phyloP scores from a whole-genome alignment of 2,888 invertebrate genomes.

The Drosophila melanosoma region DNA sequence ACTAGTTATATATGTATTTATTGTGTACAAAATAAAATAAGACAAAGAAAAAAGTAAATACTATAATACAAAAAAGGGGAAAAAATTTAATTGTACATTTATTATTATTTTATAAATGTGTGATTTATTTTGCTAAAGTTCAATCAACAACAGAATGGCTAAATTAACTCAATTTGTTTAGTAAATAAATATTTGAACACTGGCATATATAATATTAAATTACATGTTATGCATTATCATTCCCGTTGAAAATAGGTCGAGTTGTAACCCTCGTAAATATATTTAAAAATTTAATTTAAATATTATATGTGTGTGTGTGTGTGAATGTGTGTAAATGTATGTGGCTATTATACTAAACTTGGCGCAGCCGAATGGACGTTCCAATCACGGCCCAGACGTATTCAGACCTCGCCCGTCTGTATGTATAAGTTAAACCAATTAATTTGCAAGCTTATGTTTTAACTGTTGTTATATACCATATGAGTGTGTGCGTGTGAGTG shows the following conservation, averaged over 20 bases:
- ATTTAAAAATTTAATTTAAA: conserved; percentile 30
- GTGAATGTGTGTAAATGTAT: conserved; percentile 7
- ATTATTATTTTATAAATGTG: not conserved
- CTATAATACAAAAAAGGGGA: not conserved
- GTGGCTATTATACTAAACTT: conserved; percentile 44
- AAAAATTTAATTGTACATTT: not conserved
- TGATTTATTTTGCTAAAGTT: not conserved
- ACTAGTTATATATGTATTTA: not conserved
- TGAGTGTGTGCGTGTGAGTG: conserved; percentile 7
- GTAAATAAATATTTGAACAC: not conserved
- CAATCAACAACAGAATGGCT: not conserved
- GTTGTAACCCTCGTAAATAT: not conserved
- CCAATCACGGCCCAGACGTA: conserved; percentile 43
- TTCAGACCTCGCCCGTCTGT: conserved; percentile 31
- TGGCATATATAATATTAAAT: not conserved
- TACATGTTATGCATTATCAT: not conserved
- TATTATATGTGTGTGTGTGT: conserved; percentile 14
- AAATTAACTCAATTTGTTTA: not conserved
- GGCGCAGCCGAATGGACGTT: conserved; percentile 28
- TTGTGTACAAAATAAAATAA: not conserved
- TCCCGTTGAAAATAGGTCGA: not conserved
- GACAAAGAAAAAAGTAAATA: not conserved
- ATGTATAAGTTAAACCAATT: conserved; percentile 53
- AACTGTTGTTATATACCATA: conserved; percentile 31
- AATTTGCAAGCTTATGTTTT: conserved; percentile 58